Percentiles rank a stretch among this genome's conserved stretches.
Conservation (phyloP, 2,888 invertebrate genomes). For the Amphimallon solstitiale region DNA sequence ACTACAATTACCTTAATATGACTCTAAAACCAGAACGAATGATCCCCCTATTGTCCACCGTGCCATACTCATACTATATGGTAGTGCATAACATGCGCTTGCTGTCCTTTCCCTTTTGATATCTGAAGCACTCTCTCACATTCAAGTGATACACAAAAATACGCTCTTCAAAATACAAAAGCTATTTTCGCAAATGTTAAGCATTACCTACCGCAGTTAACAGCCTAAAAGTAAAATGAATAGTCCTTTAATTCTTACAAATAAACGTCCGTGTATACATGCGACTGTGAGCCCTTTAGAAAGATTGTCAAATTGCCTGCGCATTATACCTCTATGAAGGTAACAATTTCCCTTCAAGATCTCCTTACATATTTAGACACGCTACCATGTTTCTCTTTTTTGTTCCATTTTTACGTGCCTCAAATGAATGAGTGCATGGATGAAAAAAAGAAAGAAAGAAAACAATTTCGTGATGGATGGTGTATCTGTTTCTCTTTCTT, state of each 20-base stretch:
- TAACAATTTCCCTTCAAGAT: background rate
- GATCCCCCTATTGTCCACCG: no score
- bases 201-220: constrained; percentile 22
- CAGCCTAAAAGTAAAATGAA: constrained; percentile 2
- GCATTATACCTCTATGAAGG: background rate
- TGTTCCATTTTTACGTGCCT: background rate
- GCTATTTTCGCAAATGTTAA: background rate
- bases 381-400: background rate
- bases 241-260: constrained; percentile 22
- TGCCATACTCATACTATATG: no score
- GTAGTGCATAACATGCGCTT: no score
- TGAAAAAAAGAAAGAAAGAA: no score
- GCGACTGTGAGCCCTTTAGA: constrained; percentile 2
- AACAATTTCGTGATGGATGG: constrained; percentile 2
- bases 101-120: no score
- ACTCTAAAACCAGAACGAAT: no score
- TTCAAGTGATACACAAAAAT: background rate
- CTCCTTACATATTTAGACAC: constrained; percentile 20
- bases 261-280: no score
- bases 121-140: background rate
- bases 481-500: constrained; percentile 9
- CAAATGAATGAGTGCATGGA: background rate
- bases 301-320: constrained; percentile 20
- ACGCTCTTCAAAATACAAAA: constrained; percentile 18
- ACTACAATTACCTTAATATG: no score